phyloP scores from a whole-genome alignment of 2,888 invertebrate species.

The Macrophya alboannulata region DNA sequence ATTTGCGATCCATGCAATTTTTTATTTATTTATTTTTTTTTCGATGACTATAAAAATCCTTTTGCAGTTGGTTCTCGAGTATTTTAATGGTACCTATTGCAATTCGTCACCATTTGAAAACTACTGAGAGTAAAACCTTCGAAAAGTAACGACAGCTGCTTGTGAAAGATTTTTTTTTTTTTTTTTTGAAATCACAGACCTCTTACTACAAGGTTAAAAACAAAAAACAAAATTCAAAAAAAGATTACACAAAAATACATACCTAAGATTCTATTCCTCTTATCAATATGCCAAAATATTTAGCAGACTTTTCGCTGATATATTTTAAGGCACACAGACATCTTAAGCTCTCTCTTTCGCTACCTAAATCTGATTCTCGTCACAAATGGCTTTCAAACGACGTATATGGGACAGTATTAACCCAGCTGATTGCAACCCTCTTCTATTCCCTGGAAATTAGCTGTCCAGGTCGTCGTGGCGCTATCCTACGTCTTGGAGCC shows the following conservation, averaged over 20 bases:
- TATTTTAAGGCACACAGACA: background rate
- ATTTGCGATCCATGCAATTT: background rate
- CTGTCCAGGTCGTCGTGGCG: constrained; percentile 83
- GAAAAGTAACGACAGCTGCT: background rate
- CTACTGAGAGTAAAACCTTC: background rate
- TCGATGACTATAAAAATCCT: background rate
- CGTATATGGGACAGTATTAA: no score
- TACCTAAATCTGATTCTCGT: constrained; percentile 26
- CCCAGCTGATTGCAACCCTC: background rate
- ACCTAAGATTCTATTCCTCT: background rate
- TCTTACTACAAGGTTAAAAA: constrained; percentile 20
- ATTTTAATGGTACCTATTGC: constrained; percentile 18
- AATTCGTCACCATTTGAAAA: constrained; percentile 5
- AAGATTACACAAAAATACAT: background rate
- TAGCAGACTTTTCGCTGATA: background rate
- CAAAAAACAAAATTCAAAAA: background rate
- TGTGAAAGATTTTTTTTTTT: background rate
- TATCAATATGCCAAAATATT: background rate
- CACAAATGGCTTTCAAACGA: background rate
- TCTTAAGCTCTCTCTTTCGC: constrained; percentile 14
- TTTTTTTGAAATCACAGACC: constrained; percentile 28
- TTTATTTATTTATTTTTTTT: no score
- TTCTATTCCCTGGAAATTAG: constrained; percentile 75
- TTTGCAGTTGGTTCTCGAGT: constrained; percentile 1
- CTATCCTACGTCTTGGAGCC: constrained; percentile 87